Conservation (phyloP, 2,113 vertebrate genomes). For the Sander lucioperca region DNA sequence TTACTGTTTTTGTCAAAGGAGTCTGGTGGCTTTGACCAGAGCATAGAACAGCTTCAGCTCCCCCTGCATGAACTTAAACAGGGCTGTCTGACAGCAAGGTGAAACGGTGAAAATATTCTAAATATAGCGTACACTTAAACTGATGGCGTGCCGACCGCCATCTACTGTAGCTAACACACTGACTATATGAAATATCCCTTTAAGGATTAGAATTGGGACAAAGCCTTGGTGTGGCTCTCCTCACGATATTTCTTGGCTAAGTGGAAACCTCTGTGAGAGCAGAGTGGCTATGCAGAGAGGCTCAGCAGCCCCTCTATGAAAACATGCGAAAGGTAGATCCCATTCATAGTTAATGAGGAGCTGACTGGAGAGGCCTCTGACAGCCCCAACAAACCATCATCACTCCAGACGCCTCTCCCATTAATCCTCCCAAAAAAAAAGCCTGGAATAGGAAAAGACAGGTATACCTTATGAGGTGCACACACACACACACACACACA, state of each 20-base stretch:
- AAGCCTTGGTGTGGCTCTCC: background rate
- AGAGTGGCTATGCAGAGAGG: constrained; percentile 6
- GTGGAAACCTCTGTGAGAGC: constrained; percentile 8
- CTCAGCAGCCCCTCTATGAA: background rate
- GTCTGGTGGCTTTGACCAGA: no score
- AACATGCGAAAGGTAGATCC: constrained; percentile 38
- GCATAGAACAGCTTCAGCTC: no score
- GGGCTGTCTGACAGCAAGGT: no score
- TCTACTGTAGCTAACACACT: no score
- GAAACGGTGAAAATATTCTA: no score
- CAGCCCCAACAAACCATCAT: constrained; percentile 43
- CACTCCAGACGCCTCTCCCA: constrained; percentile 10
- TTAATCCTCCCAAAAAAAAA: constrained; percentile 30
- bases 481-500: background rate
- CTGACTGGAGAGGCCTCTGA: constrained; percentile 28
- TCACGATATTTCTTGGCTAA: background rate
- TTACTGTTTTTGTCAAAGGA: no score
- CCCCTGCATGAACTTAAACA: no score
- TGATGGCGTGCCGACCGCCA: no score
- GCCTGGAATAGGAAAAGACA: background rate
- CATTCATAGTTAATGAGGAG: constrained; percentile 62
- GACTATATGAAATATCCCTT: no score
- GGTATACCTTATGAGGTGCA: background rate
- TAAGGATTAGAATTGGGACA: background rate
- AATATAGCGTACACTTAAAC: no score